phyloP scores from a whole-genome alignment of 1,140 invertebrate species.

The Drosophila parvula region DNA sequence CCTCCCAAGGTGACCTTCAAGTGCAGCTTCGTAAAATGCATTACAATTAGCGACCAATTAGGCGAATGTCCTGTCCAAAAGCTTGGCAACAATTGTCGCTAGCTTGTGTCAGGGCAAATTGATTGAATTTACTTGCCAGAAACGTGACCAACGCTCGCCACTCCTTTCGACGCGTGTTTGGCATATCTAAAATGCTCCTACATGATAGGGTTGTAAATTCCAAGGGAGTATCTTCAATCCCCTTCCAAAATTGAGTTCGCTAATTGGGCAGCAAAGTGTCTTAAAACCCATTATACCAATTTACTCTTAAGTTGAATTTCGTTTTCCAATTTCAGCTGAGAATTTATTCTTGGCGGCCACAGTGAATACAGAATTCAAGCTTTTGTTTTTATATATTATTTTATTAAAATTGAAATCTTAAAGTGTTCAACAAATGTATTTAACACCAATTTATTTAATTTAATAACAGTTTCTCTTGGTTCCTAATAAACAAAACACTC shows the following conservation, averaged over 20 bases:
- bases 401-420: too few species aligned
- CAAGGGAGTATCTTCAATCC: neutral
- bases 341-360: neutral
- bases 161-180: constrained; percentile 54
- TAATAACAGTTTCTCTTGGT: too few species aligned
- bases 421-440: too few species aligned
- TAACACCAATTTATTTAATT: too few species aligned
- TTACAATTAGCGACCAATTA: constrained; percentile 77
- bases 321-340: neutral
- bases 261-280: constrained; percentile 34
- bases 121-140: constrained; percentile 72
- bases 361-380: too few species aligned
- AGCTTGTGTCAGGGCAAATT: constrained; percentile 58
- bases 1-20: constrained; percentile 45
- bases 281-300: neutral
- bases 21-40: constrained; percentile 58
- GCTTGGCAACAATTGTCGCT: constrained; percentile 59
- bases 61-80: constrained; percentile 52
- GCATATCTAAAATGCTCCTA: constrained; percentile 50
- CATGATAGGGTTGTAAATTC: constrained; percentile 22
- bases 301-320: constrained; percentile 1
- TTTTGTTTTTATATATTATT: too few species aligned
- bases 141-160: constrained; percentile 60
- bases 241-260: constrained; percentile 5
- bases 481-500: too few species aligned